Conservation (phyloP, 2,888 invertebrate genomes). For the Ceriagrion tenellum region DNA sequence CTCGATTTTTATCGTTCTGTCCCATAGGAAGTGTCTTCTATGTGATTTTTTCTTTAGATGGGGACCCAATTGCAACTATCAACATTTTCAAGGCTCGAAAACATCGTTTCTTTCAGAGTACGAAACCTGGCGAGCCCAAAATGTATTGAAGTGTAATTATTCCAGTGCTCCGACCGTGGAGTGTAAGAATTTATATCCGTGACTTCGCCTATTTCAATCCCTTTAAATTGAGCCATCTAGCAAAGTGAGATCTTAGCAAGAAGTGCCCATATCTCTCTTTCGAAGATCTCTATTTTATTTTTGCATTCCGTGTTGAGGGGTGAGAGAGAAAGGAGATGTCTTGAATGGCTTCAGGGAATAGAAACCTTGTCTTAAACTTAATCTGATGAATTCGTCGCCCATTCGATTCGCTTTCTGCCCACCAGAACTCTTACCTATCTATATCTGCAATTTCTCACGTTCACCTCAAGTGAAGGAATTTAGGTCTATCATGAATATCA, state of each 20-base stretch:
- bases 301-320: not conserved
- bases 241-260: not conserved
- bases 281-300: not conserved
- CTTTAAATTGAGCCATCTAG: not conserved
- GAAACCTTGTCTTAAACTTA: not conserved
- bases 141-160: no score
- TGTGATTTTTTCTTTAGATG: no score
- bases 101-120: no score
- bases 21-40: no score
- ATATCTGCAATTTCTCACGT: not conserved
- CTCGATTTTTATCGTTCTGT: no score
- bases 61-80: no score
- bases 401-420: conserved; percentile 25
- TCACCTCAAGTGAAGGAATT: not conserved
- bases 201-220: no score
- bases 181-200: no score
- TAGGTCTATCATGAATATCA: not conserved
- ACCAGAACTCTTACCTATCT: not conserved
- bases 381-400: not conserved
- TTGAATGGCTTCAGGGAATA: not conserved
- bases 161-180: no score
- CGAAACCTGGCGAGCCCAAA: no score
- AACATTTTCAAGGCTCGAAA: no score
- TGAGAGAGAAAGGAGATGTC: not conserved
- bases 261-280: not conserved